Percentiles rank a stretch among this genome's conserved stretches.
phyloP scores from a whole-genome alignment of 2,797 vertebrate genomes.

The Spondyliosoma cantharus region DNA sequence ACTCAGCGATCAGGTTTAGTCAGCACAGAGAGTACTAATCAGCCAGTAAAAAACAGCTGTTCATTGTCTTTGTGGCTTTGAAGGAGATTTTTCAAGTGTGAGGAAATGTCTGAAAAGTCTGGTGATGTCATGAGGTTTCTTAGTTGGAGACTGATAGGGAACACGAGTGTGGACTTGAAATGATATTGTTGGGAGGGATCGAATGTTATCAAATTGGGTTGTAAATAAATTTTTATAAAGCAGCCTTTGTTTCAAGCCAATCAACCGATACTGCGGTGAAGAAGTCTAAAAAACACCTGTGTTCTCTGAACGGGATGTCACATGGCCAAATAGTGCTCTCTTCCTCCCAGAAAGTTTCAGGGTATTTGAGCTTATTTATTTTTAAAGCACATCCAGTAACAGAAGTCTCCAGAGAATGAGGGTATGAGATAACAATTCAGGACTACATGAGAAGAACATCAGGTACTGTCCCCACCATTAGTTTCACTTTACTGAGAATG shows the following conservation, averaged over 20 bases:
- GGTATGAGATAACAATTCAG: not conserved
- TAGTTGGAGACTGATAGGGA: not conserved
- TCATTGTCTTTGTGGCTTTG: not conserved
- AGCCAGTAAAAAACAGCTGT: conserved; percentile 8
- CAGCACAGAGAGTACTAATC: not conserved
- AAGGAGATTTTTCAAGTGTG: not conserved
- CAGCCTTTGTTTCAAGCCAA: not conserved
- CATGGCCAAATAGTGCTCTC: conserved; percentile 15
- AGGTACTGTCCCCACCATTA: not conserved
- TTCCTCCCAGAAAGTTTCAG: conserved; percentile 33
- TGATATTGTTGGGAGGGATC: not conserved
- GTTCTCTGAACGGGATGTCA: not conserved
- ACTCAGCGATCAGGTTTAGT: not conserved
- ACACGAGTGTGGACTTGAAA: not conserved
- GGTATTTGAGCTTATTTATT: conserved; percentile 40
- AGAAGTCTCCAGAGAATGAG: conserved; percentile 23
- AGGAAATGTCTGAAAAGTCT: conserved; percentile 2
- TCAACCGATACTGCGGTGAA: not conserved
- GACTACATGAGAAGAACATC: not conserved
- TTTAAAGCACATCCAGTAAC: not conserved
- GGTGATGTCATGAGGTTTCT: not conserved
- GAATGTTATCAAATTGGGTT: not conserved
- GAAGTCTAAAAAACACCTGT: conserved; percentile 7
- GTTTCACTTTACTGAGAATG: conserved; percentile 15
- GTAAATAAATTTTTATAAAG: not conserved